Conservation (phyloP, 2,797 vertebrate genomes). For the Semotilus atromaculatus region DNA sequence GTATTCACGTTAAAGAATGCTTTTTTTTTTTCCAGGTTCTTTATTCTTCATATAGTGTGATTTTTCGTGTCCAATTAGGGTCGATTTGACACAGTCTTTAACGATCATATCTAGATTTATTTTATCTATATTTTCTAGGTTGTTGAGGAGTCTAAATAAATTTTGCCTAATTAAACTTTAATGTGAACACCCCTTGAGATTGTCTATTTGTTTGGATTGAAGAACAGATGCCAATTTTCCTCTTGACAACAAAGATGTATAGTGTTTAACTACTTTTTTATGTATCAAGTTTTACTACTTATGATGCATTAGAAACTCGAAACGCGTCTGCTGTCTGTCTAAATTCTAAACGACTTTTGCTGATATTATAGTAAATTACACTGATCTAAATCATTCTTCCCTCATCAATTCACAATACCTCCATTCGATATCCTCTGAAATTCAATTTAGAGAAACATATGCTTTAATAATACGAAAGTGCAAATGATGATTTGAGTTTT, state of each 20-base stretch:
- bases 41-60: no score
- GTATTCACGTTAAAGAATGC: no score
- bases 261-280: not conserved
- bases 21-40: not conserved
- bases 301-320: not conserved
- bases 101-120: not conserved
- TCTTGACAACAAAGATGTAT: not conserved
- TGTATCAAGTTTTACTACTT: not conserved
- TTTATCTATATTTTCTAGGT: not conserved
- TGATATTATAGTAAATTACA: constrained; percentile 15
- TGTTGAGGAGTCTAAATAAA: not conserved
- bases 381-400: constrained; percentile 23
- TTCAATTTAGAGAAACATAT: constrained; percentile 51
- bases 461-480: constrained; percentile 36
- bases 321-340: not conserved
- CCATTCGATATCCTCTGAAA: constrained; percentile 16
- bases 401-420: constrained; percentile 21
- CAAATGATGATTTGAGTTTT: constrained; percentile 46
- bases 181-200: not conserved
- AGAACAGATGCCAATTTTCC: not conserved
- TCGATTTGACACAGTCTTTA: not conserved
- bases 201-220: not conserved
- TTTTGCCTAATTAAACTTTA: not conserved
- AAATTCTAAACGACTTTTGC: constrained; percentile 9
- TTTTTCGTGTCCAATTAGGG: not conserved